phyloP scores from a whole-genome alignment of 2,797 vertebrate species.

The Chaetodon trifasciatus region DNA sequence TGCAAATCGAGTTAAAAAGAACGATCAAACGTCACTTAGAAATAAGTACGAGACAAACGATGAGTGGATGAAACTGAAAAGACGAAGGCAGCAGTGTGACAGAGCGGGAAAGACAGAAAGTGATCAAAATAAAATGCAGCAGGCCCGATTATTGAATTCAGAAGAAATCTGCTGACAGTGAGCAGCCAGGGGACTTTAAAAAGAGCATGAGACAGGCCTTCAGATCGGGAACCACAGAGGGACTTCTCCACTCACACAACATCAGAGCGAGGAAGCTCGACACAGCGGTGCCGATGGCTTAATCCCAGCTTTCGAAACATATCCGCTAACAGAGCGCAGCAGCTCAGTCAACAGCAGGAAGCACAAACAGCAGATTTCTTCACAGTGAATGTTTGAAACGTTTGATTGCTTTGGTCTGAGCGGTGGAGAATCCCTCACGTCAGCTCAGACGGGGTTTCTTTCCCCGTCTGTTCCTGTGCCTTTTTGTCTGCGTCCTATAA shows the following conservation, averaged over 20 bases:
- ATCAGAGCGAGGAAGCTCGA: constrained; percentile 1
- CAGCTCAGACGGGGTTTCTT: background rate
- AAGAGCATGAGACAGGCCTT: background rate
- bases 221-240: background rate
- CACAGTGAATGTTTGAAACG: background rate
- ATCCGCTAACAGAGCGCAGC: background rate
- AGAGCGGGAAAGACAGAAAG: background rate
- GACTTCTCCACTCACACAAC: background rate
- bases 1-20: no score
- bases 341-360: background rate
- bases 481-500: no score
- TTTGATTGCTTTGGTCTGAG: background rate
- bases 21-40: background rate
- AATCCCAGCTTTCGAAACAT: background rate
- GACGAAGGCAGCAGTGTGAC: background rate
- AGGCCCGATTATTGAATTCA: background rate
- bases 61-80: background rate
- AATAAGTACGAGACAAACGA: background rate
- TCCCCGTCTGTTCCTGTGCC: background rate
- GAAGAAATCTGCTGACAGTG: background rate
- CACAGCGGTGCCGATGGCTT: background rate
- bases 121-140: background rate
- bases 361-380: background rate
- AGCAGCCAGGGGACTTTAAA: background rate
- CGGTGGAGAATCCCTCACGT: background rate